Evolutionary conservation across 2,888 invertebrate genomes (phyloP).

Genomic region (Blastobasis lacticolella): DNA sequence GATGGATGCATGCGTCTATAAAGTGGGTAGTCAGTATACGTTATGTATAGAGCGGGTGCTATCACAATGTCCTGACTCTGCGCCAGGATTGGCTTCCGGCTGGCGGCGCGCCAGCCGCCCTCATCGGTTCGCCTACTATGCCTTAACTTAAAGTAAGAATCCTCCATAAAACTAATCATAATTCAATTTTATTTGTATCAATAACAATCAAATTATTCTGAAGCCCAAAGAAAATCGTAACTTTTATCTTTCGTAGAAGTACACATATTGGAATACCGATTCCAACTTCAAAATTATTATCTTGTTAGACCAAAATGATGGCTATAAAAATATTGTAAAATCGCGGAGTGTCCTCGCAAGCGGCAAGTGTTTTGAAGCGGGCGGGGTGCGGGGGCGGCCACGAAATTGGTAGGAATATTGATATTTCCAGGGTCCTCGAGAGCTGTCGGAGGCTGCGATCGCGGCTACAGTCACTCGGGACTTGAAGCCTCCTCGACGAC

Average conservation of each 20-base stretch:
- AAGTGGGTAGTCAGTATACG: no score
- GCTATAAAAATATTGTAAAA: background rate
- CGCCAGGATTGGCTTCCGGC: conserved; percentile 54
- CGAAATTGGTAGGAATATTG: conserved; percentile 34
- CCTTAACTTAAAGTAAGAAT: background rate
- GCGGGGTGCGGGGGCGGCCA: conserved; percentile 18
- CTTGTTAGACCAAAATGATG: no score
- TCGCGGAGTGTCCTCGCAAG: conserved; percentile 28
- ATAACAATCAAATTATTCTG: no score
- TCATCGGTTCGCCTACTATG: conserved; percentile 5
- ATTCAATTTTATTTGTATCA: no score
- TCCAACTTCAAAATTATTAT: no score
- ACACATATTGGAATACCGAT: no score
- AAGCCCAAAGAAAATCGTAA: no score
- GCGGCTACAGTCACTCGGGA: conserved; percentile 37
- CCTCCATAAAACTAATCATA: no score
- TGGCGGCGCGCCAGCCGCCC: conserved; percentile 52
- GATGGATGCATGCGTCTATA: no score
- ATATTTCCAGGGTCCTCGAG: conserved; percentile 42
- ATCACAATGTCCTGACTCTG: conserved; percentile 52
- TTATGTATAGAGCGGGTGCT: conserved; percentile 34
- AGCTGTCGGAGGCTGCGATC: conserved; percentile 30
- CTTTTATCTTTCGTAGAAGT: no score
- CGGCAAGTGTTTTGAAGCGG: conserved; percentile 12
- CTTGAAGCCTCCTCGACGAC: conserved; percentile 41